Percentiles rank a stretch among this genome's conserved stretches.
phyloP scores from a whole-genome alignment of 2,797 vertebrate genomes.

The Xiphorhynchus erythropygius region DNA sequence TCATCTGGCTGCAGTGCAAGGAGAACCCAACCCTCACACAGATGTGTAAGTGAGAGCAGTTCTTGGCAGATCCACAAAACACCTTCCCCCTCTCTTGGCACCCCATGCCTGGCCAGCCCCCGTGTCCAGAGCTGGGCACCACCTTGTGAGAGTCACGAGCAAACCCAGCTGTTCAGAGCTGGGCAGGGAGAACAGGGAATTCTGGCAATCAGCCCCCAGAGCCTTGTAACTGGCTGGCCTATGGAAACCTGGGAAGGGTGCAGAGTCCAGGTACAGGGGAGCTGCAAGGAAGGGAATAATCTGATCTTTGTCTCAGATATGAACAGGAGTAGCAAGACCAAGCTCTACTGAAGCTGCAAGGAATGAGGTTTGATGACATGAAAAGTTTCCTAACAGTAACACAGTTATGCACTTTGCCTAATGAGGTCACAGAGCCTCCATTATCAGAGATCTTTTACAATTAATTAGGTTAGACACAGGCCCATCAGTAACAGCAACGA shows the following conservation, averaged over 20 bases:
- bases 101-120: fast-evolving
- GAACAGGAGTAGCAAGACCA: neutral
- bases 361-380: neutral
- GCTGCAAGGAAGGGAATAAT: neutral
- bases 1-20: neutral
- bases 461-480: neutral
- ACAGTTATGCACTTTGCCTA: neutral
- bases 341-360: neutral
- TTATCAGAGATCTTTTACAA: neutral
- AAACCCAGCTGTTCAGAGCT: neutral
- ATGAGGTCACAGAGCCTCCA: neutral
- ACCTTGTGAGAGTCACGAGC: fast-evolving
- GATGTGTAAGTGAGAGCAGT: neutral
- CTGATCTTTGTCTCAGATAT: neutral
- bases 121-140: neutral
- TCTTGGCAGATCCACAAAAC: neutral
- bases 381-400: neutral
- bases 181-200: neutral
- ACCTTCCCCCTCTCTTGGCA: neutral
- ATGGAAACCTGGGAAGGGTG: neutral
- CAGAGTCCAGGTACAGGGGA: neutral
- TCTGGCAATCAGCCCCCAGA: neutral
- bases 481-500: neutral
- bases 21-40: neutral
- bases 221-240: neutral